Evolutionary conservation across 2,888 invertebrate genomes (phyloP), one percentile per base, ranked within the genome.

Genomic region (Panzeria rudis): DNA sequence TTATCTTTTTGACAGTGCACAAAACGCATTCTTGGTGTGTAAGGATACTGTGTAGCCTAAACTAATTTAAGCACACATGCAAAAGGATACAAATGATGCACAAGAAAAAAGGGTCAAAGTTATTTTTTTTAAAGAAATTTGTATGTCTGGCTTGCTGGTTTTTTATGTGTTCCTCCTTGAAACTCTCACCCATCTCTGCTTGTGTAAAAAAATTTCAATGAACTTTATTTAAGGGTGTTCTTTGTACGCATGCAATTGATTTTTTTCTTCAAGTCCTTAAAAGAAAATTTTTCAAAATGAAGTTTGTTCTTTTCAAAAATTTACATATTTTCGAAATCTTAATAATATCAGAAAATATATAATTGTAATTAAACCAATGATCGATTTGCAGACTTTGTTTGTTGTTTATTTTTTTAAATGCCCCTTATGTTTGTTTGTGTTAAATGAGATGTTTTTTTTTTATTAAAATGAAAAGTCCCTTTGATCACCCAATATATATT

Each of bases 41-140:
- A 52, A 64, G 69, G 64, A 69, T 81, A 44, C 44, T 62, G 47
- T 38, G 38, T 38, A 38, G 38, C 38, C 38, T 38, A 29, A 64
- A 77, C 64, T 71, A 83, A 83, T 83, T 83, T 72, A 77, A 83
- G 82, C 76, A 76, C 54, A 56, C 71, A 71, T 76, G 64, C 38
- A 56, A 82, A 69, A 71, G 38, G 38, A 38, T 38, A 38, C 38
- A 38, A 38, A 38, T 38, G 38, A 38, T 38, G 38, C 38, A 38
- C 13, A 38, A 11, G 38, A 38, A 38, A 38, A 38, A 38, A 38
- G 11, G 38, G 13, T 38, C 29, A 17, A 9, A 59, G 4, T 1
- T 50, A 29, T 4, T 29, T n/a, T 69, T 52, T 62, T 61, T 44
- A 20, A 23, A 35, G 20, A 44, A 61, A 50, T 47, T 59, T 50